Conservation (phyloP, 2,888 invertebrate species). For the Callinectes sapidus region DNA sequence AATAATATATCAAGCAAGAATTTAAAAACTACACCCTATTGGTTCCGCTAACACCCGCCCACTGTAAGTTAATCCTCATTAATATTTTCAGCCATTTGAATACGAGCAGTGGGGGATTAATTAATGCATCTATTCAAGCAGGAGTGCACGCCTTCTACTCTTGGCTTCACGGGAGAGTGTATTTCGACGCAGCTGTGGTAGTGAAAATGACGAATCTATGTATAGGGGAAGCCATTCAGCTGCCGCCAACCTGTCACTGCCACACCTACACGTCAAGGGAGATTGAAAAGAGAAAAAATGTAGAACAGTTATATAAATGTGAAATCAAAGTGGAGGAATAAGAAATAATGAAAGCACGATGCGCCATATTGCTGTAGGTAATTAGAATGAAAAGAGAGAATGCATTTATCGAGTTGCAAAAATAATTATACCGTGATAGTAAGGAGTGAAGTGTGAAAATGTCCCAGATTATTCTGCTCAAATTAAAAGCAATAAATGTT, state of each 20-base stretch:
- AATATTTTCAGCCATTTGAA: background rate
- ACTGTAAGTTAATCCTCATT: background rate
- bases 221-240: background rate
- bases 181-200: background rate
- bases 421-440: background rate
- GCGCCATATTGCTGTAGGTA: background rate
- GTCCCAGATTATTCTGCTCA: no score
- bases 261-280: background rate
- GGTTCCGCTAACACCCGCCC: background rate
- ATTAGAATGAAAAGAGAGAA: background rate
- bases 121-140: slow-evolving; percentile 6
- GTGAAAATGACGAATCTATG: background rate
- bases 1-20: background rate
- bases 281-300: background rate
- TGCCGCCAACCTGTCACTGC: background rate
- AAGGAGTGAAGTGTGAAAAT: no score
- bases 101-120: background rate
- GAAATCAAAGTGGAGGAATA: no score
- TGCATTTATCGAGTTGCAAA: background rate
- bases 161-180: background rate
- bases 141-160: background rate
- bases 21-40: background rate
- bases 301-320: no score
- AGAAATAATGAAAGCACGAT: no score
- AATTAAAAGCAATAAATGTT: no score